These are phyloP conservation scores for Pterocles gutturalis DNA, from an alignment of 2,113 vertebrate genomes.

Conservation along the genomic window DNA sequence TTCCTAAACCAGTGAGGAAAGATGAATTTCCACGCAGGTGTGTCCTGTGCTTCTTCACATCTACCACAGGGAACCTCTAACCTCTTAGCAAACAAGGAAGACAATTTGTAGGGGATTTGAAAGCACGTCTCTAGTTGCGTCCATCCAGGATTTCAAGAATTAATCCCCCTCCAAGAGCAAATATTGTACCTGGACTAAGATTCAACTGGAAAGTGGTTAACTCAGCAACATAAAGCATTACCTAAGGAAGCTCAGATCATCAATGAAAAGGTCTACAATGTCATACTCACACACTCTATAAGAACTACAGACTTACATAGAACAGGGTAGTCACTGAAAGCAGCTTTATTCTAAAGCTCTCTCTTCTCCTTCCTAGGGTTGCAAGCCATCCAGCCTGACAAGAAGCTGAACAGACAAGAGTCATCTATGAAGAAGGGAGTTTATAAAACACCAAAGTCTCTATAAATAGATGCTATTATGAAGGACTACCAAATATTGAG, in stretches of 20 bases:
- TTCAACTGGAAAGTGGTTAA: background rate
- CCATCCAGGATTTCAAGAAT: slow-evolving; percentile 46
- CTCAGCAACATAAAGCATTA: slow-evolving; percentile 73
- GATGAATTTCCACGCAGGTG: background rate
- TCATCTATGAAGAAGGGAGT: background rate
- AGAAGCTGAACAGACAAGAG: background rate
- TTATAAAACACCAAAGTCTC: background rate
- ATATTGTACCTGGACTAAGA: slow-evolving; percentile 52
- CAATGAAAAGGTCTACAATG: background rate
- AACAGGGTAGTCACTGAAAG: slow-evolving; percentile 20
- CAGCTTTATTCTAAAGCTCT: slow-evolving; percentile 52
- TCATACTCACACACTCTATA: background rate
- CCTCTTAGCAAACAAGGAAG: background rate
- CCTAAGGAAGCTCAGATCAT: background rate
- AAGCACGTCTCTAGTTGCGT: background rate
- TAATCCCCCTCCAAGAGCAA: slow-evolving; percentile 54
- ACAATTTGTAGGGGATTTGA: slow-evolving; percentile 74
- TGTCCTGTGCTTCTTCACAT: background rate
- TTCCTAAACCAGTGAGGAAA: background rate
- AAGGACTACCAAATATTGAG: background rate
- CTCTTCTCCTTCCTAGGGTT: background rate
- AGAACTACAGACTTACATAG: background rate
- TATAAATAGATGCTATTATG: background rate
- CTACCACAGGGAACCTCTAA: background rate
- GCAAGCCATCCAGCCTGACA: background rate